A percentile compares a stretch with the other conserved stretches of the same genome.
Evolutionary conservation across 2,888 invertebrate species (phyloP).

Genomic region (Erebia epiphron): DNA sequence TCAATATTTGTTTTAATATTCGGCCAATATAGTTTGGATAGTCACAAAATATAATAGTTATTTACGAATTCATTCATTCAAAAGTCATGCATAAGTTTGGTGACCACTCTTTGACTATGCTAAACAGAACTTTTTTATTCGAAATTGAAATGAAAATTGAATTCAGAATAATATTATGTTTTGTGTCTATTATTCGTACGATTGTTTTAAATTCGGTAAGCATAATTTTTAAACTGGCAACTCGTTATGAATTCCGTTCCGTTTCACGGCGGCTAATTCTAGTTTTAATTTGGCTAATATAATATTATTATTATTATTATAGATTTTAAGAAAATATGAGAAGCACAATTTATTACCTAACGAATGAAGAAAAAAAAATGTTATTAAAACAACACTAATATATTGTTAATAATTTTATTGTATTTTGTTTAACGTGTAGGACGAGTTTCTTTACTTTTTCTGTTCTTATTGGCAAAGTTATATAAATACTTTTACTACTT

Average conservation of each 20-base stretch:
- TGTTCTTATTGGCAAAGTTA: conserved; percentile 67
- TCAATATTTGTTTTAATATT: conserved; percentile 58
- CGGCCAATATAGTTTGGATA: conserved; percentile 27
- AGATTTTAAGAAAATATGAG: conserved; percentile 65
- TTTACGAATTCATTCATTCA: conserved; percentile 11
- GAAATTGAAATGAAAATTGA: neutral
- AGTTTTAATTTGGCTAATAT: conserved; percentile 67
- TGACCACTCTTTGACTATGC: conserved; percentile 1
- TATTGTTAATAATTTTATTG: conserved; percentile 81
- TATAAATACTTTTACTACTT: conserved; percentile 59
- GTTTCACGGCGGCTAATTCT: conserved; percentile 46
- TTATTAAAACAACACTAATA: conserved; percentile 72
- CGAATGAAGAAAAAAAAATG: conserved; percentile 47
- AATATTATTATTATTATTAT: conserved; percentile 38
- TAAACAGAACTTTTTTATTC: neutral
- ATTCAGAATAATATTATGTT: conserved; percentile 26
- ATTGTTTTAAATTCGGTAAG: conserved; percentile 28
- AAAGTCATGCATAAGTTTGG: neutral
- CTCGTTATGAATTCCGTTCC: conserved; percentile 51
- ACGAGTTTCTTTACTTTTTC: conserved; percentile 61
- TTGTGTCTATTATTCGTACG: conserved; percentile 20
- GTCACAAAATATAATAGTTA: conserved; percentile 23
- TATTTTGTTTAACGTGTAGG: conserved; percentile 65
- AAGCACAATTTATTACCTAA: conserved; percentile 78
- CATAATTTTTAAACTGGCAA: conserved; percentile 50